phyloP scores from a whole-genome alignment of 1,140 invertebrate species.

The Anthonomus grandis region DNA sequence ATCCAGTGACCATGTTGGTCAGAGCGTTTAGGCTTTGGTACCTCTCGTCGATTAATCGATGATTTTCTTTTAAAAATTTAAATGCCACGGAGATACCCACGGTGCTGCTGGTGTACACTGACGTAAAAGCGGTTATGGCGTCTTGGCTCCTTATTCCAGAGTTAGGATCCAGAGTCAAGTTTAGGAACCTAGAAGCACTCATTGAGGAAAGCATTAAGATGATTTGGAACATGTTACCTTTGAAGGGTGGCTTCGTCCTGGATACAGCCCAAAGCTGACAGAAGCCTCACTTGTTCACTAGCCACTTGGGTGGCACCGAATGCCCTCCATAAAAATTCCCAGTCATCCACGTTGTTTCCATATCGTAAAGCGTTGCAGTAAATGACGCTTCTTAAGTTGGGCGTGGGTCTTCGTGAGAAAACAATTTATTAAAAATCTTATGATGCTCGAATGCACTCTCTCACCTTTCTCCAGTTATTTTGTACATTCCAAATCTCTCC shows the following conservation, averaged over 20 bases:
- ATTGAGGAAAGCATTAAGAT: background rate
- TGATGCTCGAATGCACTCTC: background rate
- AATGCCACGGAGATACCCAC: slow-evolving; percentile 51
- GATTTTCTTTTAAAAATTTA: slow-evolving; percentile 47
- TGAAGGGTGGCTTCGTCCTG: slow-evolving; percentile 46
- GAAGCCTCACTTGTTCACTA: slow-evolving; percentile 55
- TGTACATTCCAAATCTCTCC: slow-evolving; percentile 35
- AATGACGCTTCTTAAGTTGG: slow-evolving; percentile 57
- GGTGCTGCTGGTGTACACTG: slow-evolving; percentile 47
- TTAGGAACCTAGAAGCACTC: background rate
- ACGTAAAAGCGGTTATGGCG: slow-evolving; percentile 45
- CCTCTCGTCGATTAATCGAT: slow-evolving; percentile 16
- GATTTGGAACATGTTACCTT: slow-evolving; percentile 45
- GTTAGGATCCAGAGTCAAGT: slow-evolving; percentile 32
- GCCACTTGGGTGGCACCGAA: slow-evolving; percentile 51
- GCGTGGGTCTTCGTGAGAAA: slow-evolving; percentile 51
- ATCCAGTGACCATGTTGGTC: slow-evolving; percentile 16
- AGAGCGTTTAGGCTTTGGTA: slow-evolving; percentile 27
- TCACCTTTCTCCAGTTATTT: slow-evolving; percentile 15
- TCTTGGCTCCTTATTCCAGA: slow-evolving; percentile 51
- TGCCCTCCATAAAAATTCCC: slow-evolving; percentile 51
- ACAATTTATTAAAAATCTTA: slow-evolving; percentile 1
- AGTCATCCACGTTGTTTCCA: slow-evolving; percentile 45
- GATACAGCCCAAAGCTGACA: slow-evolving; percentile 58
- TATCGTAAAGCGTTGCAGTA: slow-evolving; percentile 56